Evolutionary conservation across 1,140 invertebrate genomes (phyloP).

Genomic region (Drosophila fuyamai): DNA sequence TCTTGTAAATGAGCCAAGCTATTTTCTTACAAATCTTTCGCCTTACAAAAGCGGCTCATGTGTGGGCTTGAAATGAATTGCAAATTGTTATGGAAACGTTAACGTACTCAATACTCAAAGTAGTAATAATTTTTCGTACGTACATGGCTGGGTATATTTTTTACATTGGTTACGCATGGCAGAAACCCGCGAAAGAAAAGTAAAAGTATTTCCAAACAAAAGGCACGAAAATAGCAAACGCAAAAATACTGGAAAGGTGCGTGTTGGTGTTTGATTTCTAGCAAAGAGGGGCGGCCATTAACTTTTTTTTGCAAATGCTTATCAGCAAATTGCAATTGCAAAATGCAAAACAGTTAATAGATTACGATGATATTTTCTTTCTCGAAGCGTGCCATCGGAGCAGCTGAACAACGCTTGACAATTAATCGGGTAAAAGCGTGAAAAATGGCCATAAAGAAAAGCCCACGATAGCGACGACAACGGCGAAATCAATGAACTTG

Average conservation of each 20-base stretch:
- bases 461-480: conserved; percentile 31
- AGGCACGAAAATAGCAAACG: conserved; percentile 4
- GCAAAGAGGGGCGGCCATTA: conserved; percentile 44
- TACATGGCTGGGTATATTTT: conserved; percentile 5
- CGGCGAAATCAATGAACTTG: conserved; percentile 73
- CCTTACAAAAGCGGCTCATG: conserved; percentile 27
- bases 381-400: conserved; percentile 31
- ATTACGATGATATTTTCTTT: conserved; percentile 16
- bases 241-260: conserved; percentile 57
- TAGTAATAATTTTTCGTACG: conserved; percentile 17
- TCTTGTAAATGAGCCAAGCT: conserved; percentile 18
- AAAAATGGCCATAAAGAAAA: conserved; percentile 56
- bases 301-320: conserved; percentile 27
- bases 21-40: conserved; percentile 14
- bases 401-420: conserved; percentile 42
- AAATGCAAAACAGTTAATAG: conserved; percentile 32
- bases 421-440: conserved; percentile 73
- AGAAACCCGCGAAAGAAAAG: conserved; percentile 54
- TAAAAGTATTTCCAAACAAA: conserved; percentile 62
- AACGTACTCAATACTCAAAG: conserved; percentile 38
- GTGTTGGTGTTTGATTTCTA: conserved; percentile 57
- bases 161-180: conserved; percentile 57
- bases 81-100: conserved; percentile 46
- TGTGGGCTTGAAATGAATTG: conserved; percentile 44
- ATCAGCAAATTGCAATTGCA: conserved; percentile 11